Conservation (phyloP, 2,797 vertebrate species). For the Danio albolineatus region DNA sequence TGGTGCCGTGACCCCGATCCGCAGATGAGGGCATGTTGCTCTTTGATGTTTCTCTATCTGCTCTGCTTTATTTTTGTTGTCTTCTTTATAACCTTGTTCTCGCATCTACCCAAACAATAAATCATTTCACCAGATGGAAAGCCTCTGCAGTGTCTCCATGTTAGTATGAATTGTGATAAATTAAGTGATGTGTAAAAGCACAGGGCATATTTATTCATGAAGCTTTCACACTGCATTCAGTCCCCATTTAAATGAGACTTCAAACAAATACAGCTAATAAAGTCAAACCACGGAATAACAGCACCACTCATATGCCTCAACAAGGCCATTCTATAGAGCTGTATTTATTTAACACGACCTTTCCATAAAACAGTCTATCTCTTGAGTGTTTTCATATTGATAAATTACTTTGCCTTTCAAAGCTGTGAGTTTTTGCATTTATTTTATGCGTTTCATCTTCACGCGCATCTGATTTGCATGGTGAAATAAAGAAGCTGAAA, state of each 20-base stretch:
- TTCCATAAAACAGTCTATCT: slow-evolving; percentile 23
- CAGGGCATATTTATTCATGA: slow-evolving; percentile 38
- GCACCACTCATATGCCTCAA: background rate
- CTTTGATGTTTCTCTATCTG: slow-evolving; percentile 9
- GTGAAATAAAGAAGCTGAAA: slow-evolving; percentile 8
- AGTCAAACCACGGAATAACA: slow-evolving; percentile 11
- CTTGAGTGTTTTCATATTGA: slow-evolving; percentile 15
- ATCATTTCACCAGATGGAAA: slow-evolving; percentile 36
- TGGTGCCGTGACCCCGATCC: slow-evolving; percentile 18
- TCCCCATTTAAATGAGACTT: slow-evolving; percentile 23
- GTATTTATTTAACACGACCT: background rate
- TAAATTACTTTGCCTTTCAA: slow-evolving; percentile 28
- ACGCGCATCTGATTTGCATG: background rate
- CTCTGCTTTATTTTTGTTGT: background rate
- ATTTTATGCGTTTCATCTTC: background rate
- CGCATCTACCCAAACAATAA: slow-evolving; percentile 18
- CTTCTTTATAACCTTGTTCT: slow-evolving; percentile 10
- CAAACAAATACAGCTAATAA: slow-evolving; percentile 31
- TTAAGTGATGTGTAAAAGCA: slow-evolving; percentile 43
- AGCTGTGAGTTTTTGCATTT: slow-evolving; percentile 8
- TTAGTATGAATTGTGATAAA: slow-evolving; percentile 31
- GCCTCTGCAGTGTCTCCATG: slow-evolving; percentile 20
- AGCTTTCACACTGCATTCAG: slow-evolving; percentile 36
- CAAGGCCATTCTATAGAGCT: slow-evolving; percentile 8
- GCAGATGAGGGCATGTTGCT: slow-evolving; percentile 2